A percentile compares a stretch with the other conserved stretches of the same genome.
These are phyloP conservation scores for Campoletis sonorensis DNA, from an alignment of 1,140 invertebrate genomes.

Conservation along the genomic window DNA sequence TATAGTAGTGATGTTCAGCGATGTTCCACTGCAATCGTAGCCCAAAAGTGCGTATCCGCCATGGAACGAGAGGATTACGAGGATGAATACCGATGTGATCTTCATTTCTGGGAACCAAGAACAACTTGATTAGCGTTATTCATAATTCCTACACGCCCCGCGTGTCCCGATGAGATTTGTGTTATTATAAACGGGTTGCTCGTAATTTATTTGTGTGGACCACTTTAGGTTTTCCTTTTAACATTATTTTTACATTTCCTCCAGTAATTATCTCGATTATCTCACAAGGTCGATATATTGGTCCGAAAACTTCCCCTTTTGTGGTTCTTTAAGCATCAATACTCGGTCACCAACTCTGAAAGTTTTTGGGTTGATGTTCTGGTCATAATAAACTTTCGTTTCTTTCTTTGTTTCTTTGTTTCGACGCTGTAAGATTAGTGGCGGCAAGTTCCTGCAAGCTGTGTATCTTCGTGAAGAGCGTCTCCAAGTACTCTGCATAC, in stretches of 20 bases:
- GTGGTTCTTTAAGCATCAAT: too few species aligned
- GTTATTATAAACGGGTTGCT: background rate
- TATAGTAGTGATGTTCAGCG: constrained; percentile 37
- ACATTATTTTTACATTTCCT: background rate
- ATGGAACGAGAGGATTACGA: background rate
- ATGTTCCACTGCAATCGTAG: constrained; percentile 43
- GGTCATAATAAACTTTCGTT: too few species aligned
- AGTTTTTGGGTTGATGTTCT: too few species aligned
- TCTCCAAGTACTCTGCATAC: too few species aligned
- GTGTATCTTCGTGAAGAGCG: constrained; percentile 24
- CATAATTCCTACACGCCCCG: too few species aligned
- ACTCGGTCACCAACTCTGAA: too few species aligned
- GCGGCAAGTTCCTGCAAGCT: background rate
- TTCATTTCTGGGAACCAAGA: too few species aligned
- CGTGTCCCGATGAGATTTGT: too few species aligned
- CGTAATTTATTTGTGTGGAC: background rate
- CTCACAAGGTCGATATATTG: constrained; percentile 26
- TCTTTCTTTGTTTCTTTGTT: background rate
- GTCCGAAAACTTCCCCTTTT: too few species aligned
- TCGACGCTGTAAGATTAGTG: too few species aligned
- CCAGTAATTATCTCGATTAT: constrained; percentile 1
- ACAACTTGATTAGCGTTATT: too few species aligned
- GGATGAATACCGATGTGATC: background rate
- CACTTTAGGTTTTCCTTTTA: background rate
- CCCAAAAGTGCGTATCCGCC: background rate